Percentiles rank a stretch among this genome's conserved stretches.
Evolutionary conservation across 2,888 invertebrate genomes (phyloP).

Genomic region (Mythimna albipuncta): DNA sequence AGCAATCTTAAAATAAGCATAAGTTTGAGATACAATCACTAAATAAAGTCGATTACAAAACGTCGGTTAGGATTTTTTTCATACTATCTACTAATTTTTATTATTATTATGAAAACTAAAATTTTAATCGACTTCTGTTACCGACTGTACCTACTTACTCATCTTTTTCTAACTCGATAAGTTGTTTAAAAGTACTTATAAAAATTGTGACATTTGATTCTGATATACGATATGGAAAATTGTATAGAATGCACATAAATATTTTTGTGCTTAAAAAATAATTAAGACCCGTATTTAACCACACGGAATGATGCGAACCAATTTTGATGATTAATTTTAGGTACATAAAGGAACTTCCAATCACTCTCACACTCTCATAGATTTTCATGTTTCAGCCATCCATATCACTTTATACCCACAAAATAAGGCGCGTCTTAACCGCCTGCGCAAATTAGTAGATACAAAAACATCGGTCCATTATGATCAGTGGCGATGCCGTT

Average conservation of each 20-base stretch:
- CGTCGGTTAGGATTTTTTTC: neutral
- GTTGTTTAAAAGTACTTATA: neutral
- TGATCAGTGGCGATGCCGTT: slow-evolving; percentile 1
- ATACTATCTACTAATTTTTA: neutral
- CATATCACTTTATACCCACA: slow-evolving; percentile 5
- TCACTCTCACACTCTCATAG: neutral
- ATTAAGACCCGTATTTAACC: slow-evolving; percentile 34
- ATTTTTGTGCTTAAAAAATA: slow-evolving; percentile 21
- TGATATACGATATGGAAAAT: slow-evolving; percentile 6
- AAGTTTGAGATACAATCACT: slow-evolving; percentile 4
- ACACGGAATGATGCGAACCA: slow-evolving; percentile 6
- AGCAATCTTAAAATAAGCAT: slow-evolving; percentile 7
- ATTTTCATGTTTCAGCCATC: slow-evolving; percentile 14
- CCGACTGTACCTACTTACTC: slow-evolving; percentile 3
- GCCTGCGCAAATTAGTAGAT: neutral
- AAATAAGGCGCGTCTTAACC: neutral
- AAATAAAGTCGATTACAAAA: slow-evolving; percentile 14
- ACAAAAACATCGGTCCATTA: slow-evolving; percentile 2
- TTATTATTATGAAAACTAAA: neutral
- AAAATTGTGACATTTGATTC: slow-evolving; percentile 33
- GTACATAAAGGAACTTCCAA: slow-evolving; percentile 22
- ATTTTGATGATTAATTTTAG: slow-evolving; percentile 5
- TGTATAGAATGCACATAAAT: slow-evolving; percentile 1
- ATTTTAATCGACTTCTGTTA: neutral
- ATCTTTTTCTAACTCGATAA: slow-evolving; percentile 5